phyloP scores from a whole-genome alignment of 2,797 vertebrate genomes.

The Syngnathus acus region DNA sequence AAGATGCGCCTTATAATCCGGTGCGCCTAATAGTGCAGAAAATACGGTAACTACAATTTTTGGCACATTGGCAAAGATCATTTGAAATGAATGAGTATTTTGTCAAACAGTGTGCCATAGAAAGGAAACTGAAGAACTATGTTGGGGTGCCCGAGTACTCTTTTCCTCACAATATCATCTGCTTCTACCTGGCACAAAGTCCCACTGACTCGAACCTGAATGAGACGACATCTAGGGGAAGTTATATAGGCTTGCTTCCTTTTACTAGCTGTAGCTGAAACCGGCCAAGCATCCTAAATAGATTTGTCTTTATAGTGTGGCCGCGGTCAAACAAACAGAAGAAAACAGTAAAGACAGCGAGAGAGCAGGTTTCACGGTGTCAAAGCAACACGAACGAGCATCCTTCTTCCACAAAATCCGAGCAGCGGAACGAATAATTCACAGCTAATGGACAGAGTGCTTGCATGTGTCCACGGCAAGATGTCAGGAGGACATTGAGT shows the following conservation, averaged over 20 bases:
- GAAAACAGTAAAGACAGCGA: not conserved
- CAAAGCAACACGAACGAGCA: not conserved
- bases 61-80: too few species aligned
- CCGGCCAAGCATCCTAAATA: not conserved
- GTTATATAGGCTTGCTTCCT: not conserved
- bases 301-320: not conserved
- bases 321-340: not conserved
- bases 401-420: slow-evolving; percentile 11
- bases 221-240: not conserved
- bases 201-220: not conserved
- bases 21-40: too few species aligned
- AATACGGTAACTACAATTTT: too few species aligned
- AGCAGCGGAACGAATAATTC: slow-evolving; percentile 22
- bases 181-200: not conserved
- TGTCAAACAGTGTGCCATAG: not conserved
- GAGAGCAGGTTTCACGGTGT: not conserved
- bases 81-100: not conserved
- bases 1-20: too few species aligned
- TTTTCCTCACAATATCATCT: not conserved
- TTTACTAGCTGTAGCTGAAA: not conserved
- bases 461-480: slow-evolving; percentile 11
- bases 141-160: not conserved
- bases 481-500: slow-evolving; percentile 10
- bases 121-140: not conserved
- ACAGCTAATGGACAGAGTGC: slow-evolving; percentile 18